A percentile compares a stretch with the other conserved stretches of the same genome.
Evolutionary conservation across 1,140 invertebrate species (phyloP).

Genomic region (Habropoda laboriosa): DNA sequence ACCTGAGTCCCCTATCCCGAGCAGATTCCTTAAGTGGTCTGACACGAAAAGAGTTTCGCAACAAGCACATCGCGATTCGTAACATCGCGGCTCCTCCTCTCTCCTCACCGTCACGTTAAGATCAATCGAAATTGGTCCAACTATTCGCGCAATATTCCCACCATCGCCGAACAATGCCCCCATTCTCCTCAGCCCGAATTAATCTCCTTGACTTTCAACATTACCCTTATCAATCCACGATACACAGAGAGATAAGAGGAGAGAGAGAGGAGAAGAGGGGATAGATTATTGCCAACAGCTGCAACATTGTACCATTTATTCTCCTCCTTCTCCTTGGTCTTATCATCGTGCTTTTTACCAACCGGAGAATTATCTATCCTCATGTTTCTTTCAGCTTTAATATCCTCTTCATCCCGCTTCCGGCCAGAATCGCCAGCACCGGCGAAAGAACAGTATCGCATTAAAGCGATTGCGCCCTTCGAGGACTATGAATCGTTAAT

Average conservation of each 20-base stretch:
- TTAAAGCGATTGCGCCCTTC: constrained; percentile 32
- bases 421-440: background rate
- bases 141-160: background rate
- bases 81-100: too few species aligned
- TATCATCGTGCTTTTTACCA: constrained; percentile 1
- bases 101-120: background rate
- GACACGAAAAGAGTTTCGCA: too few species aligned
- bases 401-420: constrained; percentile 38
- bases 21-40: too few species aligned
- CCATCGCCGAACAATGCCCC: background rate
- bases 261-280: background rate
- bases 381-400: constrained; percentile 44
- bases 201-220: constrained; percentile 15
- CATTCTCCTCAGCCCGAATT: background rate
- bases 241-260: background rate
- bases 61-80: too few species aligned
- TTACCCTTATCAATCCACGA: constrained; percentile 27
- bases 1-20: too few species aligned
- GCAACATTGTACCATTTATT: constrained; percentile 36
- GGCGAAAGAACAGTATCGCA: constrained; percentile 14
- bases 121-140: constrained; percentile 1
- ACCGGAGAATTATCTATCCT: constrained; percentile 42
- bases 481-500: constrained; percentile 43
- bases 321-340: background rate
- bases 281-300: constrained; percentile 33